phyloP scores from a whole-genome alignment of 2,797 vertebrate species.

The Phaenicophaeus curvirostris region DNA sequence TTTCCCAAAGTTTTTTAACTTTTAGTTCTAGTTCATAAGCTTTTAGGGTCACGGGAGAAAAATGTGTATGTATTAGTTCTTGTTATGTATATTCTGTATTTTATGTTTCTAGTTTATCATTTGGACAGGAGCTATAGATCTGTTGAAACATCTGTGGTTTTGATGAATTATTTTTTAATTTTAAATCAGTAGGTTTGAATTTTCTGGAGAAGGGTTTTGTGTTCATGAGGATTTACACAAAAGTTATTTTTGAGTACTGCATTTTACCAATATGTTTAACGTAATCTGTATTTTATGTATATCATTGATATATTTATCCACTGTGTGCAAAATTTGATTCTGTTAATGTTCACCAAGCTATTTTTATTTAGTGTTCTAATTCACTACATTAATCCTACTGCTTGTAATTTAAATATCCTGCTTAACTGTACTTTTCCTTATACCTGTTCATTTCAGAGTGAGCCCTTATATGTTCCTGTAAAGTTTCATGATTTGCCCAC shows the following conservation, averaged over 20 bases:
- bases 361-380: background rate
- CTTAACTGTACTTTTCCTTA: constrained; percentile 48
- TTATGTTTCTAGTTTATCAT: background rate
- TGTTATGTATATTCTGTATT: background rate
- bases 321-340: background rate
- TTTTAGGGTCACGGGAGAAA: background rate
- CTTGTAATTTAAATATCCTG: constrained; percentile 1
- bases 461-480: constrained; percentile 94
- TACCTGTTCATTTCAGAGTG: constrained; percentile 84
- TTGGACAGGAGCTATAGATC: background rate
- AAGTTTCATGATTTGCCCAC: constrained; percentile 92
- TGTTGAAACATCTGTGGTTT: background rate
- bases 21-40: background rate
- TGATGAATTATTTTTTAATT: background rate
- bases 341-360: background rate
- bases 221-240: background rate
- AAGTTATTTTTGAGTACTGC: background rate
- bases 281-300: background rate
- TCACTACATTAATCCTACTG: background rate
- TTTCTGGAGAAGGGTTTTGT: background rate
- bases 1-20: background rate
- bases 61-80: background rate
- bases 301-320: background rate
- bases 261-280: background rate
- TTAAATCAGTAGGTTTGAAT: background rate